Percentiles rank a stretch among this genome's conserved stretches.
Evolutionary conservation across 2,888 invertebrate genomes (phyloP).

Genomic region (Caenorhabditis becei): DNA sequence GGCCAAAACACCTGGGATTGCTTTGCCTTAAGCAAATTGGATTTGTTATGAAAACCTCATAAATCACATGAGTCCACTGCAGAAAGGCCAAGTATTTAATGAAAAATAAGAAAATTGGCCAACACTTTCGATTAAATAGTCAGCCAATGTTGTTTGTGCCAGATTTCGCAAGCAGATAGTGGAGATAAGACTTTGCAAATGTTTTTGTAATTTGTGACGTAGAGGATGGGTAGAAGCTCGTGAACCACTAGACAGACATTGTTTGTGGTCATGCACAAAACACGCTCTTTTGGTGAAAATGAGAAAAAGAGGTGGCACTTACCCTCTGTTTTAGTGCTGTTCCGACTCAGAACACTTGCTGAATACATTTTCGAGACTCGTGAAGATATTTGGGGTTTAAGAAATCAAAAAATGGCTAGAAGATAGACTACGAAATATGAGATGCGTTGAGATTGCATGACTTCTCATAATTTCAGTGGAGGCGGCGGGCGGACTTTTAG

Average conservation of each 20-base stretch:
- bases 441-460: conserved; percentile 29
- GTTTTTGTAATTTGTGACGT: conserved; percentile 12
- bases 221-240: conserved; percentile 1
- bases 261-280: neutral
- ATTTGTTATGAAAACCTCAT: conserved; percentile 10
- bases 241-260: neutral
- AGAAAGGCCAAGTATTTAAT: too few species aligned
- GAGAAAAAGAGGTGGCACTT: conserved; percentile 5
- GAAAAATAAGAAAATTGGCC: neutral
- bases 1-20: conserved; percentile 14
- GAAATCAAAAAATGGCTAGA: conserved; percentile 17
- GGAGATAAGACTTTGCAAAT: neutral
- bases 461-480: conserved; percentile 8
- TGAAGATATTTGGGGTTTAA: too few species aligned
- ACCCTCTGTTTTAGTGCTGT: conserved; percentile 15
- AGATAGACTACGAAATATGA: conserved; percentile 28
- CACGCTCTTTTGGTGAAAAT: neutral
- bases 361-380: conserved; percentile 28
- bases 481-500: conserved; percentile 8
- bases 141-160: conserved; percentile 19
- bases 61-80: too few species aligned
- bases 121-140: conserved; percentile 29
- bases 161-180: conserved; percentile 6
- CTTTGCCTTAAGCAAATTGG: conserved; percentile 11
- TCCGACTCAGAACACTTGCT: conserved; percentile 12